A percentile compares a stretch with the other conserved stretches of the same genome.
These are phyloP conservation scores for Orycteropus afer DNA, from an alignment of 2,113 vertebrate species.

Conservation along the genomic window DNA sequence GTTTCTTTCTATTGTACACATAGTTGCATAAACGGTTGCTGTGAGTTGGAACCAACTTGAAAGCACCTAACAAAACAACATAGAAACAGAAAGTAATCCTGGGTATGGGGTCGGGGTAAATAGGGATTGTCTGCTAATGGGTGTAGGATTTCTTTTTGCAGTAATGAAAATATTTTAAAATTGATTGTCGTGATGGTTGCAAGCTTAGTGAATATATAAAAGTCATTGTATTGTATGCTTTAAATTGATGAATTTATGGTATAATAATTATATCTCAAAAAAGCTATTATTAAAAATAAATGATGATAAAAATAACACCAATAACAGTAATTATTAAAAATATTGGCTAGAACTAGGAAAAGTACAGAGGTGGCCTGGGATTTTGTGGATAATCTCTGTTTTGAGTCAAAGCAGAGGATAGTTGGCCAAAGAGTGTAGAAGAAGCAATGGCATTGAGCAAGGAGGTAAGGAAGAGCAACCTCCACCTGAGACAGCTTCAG, in stretches of 20 bases:
- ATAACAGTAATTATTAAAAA: background rate
- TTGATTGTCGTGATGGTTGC: too few relatives aligned
- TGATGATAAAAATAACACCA: background rate
- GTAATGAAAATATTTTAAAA: too few relatives aligned
- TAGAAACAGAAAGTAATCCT: too few relatives aligned
- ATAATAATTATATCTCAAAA: too few relatives aligned
- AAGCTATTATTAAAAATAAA: background rate
- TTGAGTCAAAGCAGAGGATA: background rate
- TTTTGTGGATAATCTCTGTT: background rate
- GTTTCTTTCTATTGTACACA: too few relatives aligned
- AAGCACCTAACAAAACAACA: too few relatives aligned
- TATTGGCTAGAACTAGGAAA: background rate
- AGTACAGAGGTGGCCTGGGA: background rate
- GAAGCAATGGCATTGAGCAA: background rate
- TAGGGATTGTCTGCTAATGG: too few relatives aligned
- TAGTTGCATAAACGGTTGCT: too few relatives aligned
- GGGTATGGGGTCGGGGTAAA: too few relatives aligned
- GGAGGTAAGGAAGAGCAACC: background rate
- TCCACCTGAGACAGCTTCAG: background rate
- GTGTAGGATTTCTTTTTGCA: too few relatives aligned
- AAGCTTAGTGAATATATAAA: background rate
- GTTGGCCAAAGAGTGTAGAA: background rate
- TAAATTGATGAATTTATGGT: background rate
- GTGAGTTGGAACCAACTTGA: too few relatives aligned
- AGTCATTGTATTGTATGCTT: background rate